Base-by-base conservation (phyloP, 1,140 invertebrate species). In the Atopsyche davidsoni region DNA sequence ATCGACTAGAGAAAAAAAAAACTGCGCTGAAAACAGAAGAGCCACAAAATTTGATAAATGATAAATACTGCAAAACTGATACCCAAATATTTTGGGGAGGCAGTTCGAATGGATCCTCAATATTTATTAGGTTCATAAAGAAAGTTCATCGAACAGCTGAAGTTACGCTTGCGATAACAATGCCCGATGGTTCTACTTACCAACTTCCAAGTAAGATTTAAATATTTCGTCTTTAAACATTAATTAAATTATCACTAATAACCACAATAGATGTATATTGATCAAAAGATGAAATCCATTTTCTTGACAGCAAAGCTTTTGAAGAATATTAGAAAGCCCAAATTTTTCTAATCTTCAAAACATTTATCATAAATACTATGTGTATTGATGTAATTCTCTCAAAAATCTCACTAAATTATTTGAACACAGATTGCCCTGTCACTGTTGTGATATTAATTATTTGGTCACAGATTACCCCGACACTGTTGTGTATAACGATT, bases 131-230 rank as follows among this genome's bases (percentile, higher is more conserved):
- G 7, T 65, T 77, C 14, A 60, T 64, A 7, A 69, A 64, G 31
- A 59, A 46, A 64, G 60, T 48, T 51, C 59, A 24, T 39, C 52
- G 62, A 9, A 43, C 66, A 1, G 66, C 68, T 2, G 72, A 79
- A 60, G 58, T 75, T 1, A 62, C 63, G 2, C 46, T 80, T 0
- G 61, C 66, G 36, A 55, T 79, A 9, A 69, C 64, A 25, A 59
- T 78, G 41, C 43, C 62, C 10, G 69, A 78, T 61, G 76, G 75
- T 13, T 67, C 58, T 19, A 53, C 57, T 3, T 79, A 76, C 36
- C 67, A 66, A 46, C 60, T 78, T 25, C 70, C 72, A 18, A 67
- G 78, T 79, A 65, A 62, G 65, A n/a, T n/a, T n/a, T n/a, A n/a
- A n/a, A n/a, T n/a, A n/a, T n/a, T n/a, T n/a, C n/a, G n/a, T n/a